Base-by-base conservation (phyloP, 1,140 invertebrate genomes). In the Lithobius niger region DNA sequence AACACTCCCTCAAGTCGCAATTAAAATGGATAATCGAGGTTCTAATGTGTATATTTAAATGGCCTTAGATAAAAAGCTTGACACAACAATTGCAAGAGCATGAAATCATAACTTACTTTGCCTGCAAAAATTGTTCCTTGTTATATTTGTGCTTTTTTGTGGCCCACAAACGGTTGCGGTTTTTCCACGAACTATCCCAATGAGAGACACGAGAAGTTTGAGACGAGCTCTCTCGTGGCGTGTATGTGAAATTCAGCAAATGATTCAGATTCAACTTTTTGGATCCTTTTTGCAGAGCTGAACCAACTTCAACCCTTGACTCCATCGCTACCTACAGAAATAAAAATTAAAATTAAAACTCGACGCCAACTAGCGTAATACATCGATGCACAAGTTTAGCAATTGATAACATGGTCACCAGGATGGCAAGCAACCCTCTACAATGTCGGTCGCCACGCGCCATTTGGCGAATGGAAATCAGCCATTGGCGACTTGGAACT, bases 261-360 rank as follows among this genome's bases (percentile, higher is more conserved):
- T 93, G 86, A 73, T 88, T 92, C 70, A 88, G 75, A 74, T 88
- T 92, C 74, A 85, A 83, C 76, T 93, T 92, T 74, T 90, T 91
- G 67, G 84, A 86, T 73, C 85, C 85, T 71, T 78, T 80, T 65
- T 77, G 71, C 76, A 84, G 80, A 62, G 86, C 78, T 70, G 85
- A 87, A 73, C 84, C 86, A 68, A 80, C 72, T 77, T 91, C 87
- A 71, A 80, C 77, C 61, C 81, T 79, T 60, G 75, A 68, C 52
- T 74, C 68, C 52, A 61, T 62, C 54, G 54, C 63, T 67, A 76
- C 74, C 69, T 71, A 56, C 13, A 62, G 72, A 74, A 52, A 55
- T 6, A 19, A 45, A 45, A 16, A n/a, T 36, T 36, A 47, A 19
- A 56, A 60, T 57, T 27, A 10, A 54, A 50, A 54, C 52, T 2